Base-by-base conservation (phyloP, 2,888 invertebrate genomes). In the Protophormia terraenovae region DNA sequence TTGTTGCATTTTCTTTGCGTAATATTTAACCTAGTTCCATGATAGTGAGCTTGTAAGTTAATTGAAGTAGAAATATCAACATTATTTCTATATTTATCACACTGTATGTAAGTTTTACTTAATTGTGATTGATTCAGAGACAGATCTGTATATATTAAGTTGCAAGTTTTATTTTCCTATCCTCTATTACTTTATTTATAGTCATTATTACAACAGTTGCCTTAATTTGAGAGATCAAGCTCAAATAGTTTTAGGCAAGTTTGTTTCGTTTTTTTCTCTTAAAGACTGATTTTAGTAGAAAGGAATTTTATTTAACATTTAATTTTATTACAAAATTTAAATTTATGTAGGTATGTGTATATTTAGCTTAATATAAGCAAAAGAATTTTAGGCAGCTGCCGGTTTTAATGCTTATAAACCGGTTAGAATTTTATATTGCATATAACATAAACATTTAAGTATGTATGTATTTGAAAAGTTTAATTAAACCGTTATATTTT, bases 21-120 rank as follows among this genome's bases (percentile, higher is more conserved):
- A 85, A 85, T 35, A 66, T 71, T 82, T 87, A 69, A 87, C 87
- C 86, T 81, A 87, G 88, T 88, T 88, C 89, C 90, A 89, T 90
- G 90, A 89, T 90, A 89, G 89, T 90, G 90, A 90, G 90, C 89
- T 90, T 90, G 90, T 88, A 84, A 84, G 55, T 76, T 86, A 86
- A 89, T 82, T 88, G 87, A 84, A 88, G 88, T 83, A 85, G 84
- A 87, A 87, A 86, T 80, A 80, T 67, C 55, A 60, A 79, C 47
- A 50, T 8, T 4, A 50, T 32, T n/a, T 60, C 29, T 55, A 55
- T 35, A 55, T 32, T 72, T 8, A 10, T 35, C 32, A 32, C 38
- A 16, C n/a, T n/a, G n/a, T n/a, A n/a, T n/a, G n/a, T n/a, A n/a
- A n/a, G n/a, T n/a, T n/a, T 64, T 53, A 41, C 22, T n/a, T n/a